A percentile compares a stretch with the other conserved stretches of the same genome.
Evolutionary conservation across 2,888 invertebrate species (phyloP).

Genomic region (Drosophila subquinaria): DNA sequence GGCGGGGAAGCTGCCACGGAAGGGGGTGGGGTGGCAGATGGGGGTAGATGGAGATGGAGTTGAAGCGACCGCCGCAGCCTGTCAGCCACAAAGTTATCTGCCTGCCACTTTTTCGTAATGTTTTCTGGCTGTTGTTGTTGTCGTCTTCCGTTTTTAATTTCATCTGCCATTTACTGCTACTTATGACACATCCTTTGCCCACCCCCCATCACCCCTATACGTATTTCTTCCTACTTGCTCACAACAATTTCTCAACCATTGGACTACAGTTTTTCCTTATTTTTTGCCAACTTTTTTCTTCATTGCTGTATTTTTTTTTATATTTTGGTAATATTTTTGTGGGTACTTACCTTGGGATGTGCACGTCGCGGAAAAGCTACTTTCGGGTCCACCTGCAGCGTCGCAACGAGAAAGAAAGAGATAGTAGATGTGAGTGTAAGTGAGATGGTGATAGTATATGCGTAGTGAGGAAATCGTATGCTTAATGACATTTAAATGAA

Average conservation of each 20-base stretch:
- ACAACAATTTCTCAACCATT: conserved; percentile 15
- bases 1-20: background rate
- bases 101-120: conserved; percentile 53
- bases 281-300: conserved; percentile 31
- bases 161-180: conserved; percentile 80
- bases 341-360: conserved; percentile 96
- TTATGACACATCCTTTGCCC: conserved; percentile 79
- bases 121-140: conserved; percentile 40
- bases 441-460: conserved; percentile 17
- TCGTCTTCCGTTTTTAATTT: conserved; percentile 82
- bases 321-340: conserved; percentile 52
- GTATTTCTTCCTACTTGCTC: background rate
- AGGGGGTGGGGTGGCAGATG: conserved; percentile 8
- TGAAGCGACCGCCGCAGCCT: conserved; percentile 54
- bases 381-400: conserved; percentile 98
- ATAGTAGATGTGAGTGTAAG: background rate
- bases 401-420: conserved; percentile 18
- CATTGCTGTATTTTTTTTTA: background rate
- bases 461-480: conserved; percentile 66
- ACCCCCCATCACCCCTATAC: conserved; percentile 8
- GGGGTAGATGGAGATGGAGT: conserved; percentile 32
- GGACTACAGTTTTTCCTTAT: conserved; percentile 16
- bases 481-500: conserved; percentile 80
- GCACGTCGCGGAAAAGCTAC: conserved; percentile 99
- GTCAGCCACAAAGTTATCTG: conserved; percentile 79